phyloP scores from a whole-genome alignment of 2,888 invertebrate species.

The Amphimallon solstitiale region DNA sequence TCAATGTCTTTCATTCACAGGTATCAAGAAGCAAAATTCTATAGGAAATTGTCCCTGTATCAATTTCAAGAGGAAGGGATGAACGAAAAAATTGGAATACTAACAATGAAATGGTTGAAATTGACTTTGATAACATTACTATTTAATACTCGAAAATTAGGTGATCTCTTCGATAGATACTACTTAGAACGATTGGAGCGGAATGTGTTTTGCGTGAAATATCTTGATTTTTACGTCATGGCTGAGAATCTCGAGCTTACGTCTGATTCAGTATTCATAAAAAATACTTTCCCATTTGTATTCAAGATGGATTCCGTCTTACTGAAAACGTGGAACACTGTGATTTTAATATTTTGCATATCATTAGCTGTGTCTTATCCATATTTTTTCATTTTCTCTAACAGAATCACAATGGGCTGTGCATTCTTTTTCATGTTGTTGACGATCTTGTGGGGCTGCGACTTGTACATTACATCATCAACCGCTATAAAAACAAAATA shows the following conservation, averaged over 20 bases:
- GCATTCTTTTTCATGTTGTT: conserved; percentile 26
- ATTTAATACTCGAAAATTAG: conserved; percentile 10
- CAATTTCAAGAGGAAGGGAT: conserved; percentile 6
- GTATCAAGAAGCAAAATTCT: conserved; percentile 35
- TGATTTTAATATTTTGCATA: conserved; percentile 35
- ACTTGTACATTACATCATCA: conserved; percentile 47
- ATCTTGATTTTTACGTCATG: conserved; percentile 41
- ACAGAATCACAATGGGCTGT: neutral
- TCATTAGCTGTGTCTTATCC: conserved; percentile 42
- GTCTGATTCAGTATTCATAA: conserved; percentile 47
- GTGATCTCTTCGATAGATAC: conserved; percentile 12
- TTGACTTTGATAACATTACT: conserved; percentile 30
- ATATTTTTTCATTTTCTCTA: conserved; percentile 40
- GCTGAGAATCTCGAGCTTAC: conserved; percentile 41
- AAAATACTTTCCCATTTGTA: conserved; percentile 47
- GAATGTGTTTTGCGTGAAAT: conserved; percentile 39
- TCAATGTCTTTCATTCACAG: conserved; percentile 38
- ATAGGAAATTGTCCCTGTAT: conserved; percentile 6
- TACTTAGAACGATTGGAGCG: conserved; percentile 22
- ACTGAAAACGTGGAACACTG: conserved; percentile 44
- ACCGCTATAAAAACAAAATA: conserved; percentile 47
- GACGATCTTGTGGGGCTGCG: conserved; percentile 43
- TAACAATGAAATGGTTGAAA: conserved; percentile 43
- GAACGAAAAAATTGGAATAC: conserved; percentile 23
- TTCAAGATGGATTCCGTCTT: conserved; percentile 48